phyloP scores from a whole-genome alignment of 2,888 invertebrate species.

The Drosophila meridionalis region DNA sequence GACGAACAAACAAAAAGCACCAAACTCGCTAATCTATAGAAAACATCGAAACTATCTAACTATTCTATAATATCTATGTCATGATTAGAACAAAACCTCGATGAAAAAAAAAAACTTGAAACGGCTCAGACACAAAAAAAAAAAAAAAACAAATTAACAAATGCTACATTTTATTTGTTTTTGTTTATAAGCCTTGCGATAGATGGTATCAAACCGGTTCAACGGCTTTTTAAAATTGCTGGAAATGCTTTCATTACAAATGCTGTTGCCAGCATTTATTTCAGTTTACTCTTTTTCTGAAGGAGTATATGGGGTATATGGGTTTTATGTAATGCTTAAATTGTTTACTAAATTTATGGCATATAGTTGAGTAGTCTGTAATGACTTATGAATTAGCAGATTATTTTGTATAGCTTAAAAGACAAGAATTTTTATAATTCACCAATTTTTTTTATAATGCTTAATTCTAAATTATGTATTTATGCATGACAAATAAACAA shows the following conservation, averaged over 20 bases:
- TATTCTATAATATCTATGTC: background rate
- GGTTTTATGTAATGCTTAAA: too few relatives aligned
- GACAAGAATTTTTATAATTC: too few relatives aligned
- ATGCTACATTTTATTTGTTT: slow-evolving; percentile 8
- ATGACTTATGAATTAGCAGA: too few relatives aligned
- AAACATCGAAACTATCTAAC: background rate
- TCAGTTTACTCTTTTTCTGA: background rate
- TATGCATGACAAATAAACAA: too few relatives aligned
- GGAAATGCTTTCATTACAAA: slow-evolving; percentile 52
- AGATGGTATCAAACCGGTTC: slow-evolving; percentile 54
- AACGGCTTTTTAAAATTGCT: slow-evolving; percentile 43
- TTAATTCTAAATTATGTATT: too few relatives aligned
- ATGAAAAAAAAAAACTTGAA: background rate
- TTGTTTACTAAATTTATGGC: background rate
- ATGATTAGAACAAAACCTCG: background rate
- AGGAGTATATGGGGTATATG: background rate
- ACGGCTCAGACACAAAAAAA: background rate
- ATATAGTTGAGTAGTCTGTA: background rate
- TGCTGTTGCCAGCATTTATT: slow-evolving; percentile 8
- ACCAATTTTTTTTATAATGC: too few relatives aligned
- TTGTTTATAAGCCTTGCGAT: background rate
- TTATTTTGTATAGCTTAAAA: too few relatives aligned
- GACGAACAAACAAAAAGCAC: background rate
- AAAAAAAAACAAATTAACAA: slow-evolving; percentile 4
- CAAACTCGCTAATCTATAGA: slow-evolving; percentile 1